Base-by-base conservation (phyloP, 2,113 vertebrate species). In the Ameiurus melas region DNA sequence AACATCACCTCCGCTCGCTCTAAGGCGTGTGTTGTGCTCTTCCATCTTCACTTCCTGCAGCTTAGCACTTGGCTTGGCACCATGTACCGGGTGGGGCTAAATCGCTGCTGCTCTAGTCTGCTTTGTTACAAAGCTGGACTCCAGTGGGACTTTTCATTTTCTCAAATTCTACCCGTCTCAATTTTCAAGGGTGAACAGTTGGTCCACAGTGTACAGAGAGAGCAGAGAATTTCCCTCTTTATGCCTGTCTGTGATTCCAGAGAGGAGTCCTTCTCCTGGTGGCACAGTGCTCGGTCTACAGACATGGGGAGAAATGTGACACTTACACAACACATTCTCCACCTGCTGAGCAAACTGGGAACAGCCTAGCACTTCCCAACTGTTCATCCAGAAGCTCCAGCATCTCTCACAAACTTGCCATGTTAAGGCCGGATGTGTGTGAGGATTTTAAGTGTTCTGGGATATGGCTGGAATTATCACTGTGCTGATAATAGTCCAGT, bases 241-340 rank as follows among this genome's bases (percentile, higher is more conserved):
- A 71, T 88, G 33, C 84, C 30, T 53, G 83, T 80, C 60, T 78
- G 43, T 62, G n/a, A 86, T 80, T 70, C 86, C 84, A 88, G 36
- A 78, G 77, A 82, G 79, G 22, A 55, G 30, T 39, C 64, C 85
- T 88, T 53, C 84, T 86, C 70, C 83, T 57, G 83, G 83, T 51
- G 64, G 86, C 84, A 85, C 43, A 39, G 70, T 62, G 66, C 58
- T 89, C 85, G 33, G 73, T 87, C 89, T 64, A 55, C n/a, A 68
- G 71, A 71, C 20, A 58, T n/a, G 75, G 47, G 27, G 79, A 53
- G 89, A 85, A 87, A 91, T 89, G 86, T 94, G 85, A 89, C 94
- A 94, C 85, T 89, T 81, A 83, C 53, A 73, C 89, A 93, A 87
- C 90, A 94, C 90, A 95, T 94, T 95, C 92, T 92, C 85, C 68